Conservation (phyloP, 2,888 invertebrate species). For the Pyrrhia umbra region DNA sequence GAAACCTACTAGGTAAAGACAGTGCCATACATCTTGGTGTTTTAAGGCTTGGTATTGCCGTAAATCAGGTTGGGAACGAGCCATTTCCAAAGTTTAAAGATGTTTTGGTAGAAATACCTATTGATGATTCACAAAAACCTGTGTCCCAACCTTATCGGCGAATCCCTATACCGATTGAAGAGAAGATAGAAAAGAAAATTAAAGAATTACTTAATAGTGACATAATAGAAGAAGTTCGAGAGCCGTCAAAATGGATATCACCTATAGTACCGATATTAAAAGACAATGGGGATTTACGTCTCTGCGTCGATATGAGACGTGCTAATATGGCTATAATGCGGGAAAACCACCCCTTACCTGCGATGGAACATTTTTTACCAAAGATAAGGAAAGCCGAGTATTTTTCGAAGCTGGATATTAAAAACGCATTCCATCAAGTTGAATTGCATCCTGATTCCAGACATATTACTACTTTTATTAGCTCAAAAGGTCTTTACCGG, state of each 20-base stretch:
- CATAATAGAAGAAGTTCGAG: conserved; percentile 55
- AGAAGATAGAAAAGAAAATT: conserved; percentile 49
- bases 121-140: conserved; percentile 25
- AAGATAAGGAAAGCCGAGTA: conserved; percentile 21
- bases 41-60: conserved; percentile 26
- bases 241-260: conserved; percentile 55
- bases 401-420: conserved; percentile 35
- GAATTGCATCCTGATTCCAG: conserved; percentile 26
- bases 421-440: conserved; percentile 33
- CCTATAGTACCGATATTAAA: conserved; percentile 61
- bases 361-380: conserved; percentile 58
- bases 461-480: conserved; percentile 21
- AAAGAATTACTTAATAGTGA: conserved; percentile 49
- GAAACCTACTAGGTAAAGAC: conserved; percentile 41
- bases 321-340: conserved; percentile 58
- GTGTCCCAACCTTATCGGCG: conserved; percentile 36
- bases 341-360: conserved; percentile 61
- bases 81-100: conserved; percentile 60
- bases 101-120: conserved; percentile 24
- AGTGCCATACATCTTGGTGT: conserved; percentile 42
- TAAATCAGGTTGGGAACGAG: conserved; percentile 16
- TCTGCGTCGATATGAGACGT: conserved; percentile 65
- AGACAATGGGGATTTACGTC: conserved; percentile 52
- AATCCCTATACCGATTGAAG: conserved; percentile 38
- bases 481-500: conserved; percentile 3